Conservation (phyloP, 1,140 invertebrate genomes). For the Schlechtendalia chinensis region DNA sequence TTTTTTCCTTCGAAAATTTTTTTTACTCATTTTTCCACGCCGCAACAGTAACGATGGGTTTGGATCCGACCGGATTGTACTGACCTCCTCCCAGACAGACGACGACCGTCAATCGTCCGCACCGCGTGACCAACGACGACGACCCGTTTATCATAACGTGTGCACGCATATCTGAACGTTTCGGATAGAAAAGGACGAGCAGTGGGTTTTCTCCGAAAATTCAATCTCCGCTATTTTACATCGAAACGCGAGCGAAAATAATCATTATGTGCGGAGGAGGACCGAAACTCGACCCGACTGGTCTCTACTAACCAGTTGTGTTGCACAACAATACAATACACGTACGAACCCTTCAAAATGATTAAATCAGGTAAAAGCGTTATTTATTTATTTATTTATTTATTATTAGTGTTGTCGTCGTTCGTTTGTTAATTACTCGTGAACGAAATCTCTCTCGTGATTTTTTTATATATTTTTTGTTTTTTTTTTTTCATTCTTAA, state of each 20-base stretch:
- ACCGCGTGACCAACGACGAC: neutral
- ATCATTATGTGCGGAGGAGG: conserved; percentile 42
- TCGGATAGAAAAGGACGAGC: neutral
- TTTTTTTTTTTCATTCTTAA: too few relatives aligned
- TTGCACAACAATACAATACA: neutral
- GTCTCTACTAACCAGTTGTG: conserved; percentile 8
- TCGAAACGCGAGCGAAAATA: neutral
- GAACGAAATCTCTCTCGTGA: too few relatives aligned
- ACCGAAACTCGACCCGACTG: conserved; percentile 43
- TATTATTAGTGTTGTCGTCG: too few relatives aligned
- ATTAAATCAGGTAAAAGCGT: conserved; percentile 30
- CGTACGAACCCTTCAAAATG: neutral
- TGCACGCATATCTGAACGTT: too few relatives aligned
- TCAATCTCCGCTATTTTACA: neutral
- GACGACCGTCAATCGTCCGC: neutral
- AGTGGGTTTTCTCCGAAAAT: neutral
- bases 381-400: too few relatives aligned
- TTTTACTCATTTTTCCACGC: neutral
- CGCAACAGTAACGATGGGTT: conserved; percentile 38
- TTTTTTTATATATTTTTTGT: too few relatives aligned
- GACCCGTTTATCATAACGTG: too few relatives aligned
- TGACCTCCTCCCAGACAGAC: too few relatives aligned
- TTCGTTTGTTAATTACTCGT: too few relatives aligned
- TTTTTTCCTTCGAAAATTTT: neutral
- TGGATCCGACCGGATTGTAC: conserved; percentile 42